These are phyloP conservation scores for Drosophila quasianomalipes DNA, from an alignment of 2,888 invertebrate genomes.

Conservation along the genomic window DNA sequence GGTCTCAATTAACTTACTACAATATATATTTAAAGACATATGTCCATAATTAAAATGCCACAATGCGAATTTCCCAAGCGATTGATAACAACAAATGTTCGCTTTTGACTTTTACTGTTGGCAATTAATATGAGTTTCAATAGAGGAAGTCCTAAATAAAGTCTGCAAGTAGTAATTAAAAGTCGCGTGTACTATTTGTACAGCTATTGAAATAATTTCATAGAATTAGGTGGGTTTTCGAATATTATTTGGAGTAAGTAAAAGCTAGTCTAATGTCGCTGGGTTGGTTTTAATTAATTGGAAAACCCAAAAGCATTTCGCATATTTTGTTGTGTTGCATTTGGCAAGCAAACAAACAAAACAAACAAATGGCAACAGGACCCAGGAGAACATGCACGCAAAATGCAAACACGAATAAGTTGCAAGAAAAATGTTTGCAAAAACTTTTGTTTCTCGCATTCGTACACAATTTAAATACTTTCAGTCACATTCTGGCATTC, in stretches of 20 bases:
- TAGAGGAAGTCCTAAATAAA: background rate
- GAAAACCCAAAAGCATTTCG: slow-evolving; percentile 57
- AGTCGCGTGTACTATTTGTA: slow-evolving; percentile 42
- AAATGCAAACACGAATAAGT: slow-evolving; percentile 23
- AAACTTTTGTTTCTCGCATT: slow-evolving; percentile 62
- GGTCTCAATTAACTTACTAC: background rate
- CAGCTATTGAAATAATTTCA: slow-evolving; percentile 53
- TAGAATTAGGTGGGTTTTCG: slow-evolving; percentile 40
- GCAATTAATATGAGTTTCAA: slow-evolving; percentile 27
- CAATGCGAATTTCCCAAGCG: slow-evolving; percentile 49
- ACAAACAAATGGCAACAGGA: slow-evolving; percentile 3
- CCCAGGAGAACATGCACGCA: slow-evolving; percentile 2
- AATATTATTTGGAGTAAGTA: background rate
- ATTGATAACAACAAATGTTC: slow-evolving; percentile 22
- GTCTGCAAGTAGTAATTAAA: slow-evolving; percentile 37
- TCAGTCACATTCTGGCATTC: slow-evolving; percentile 54
- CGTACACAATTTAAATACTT: slow-evolving; percentile 76
- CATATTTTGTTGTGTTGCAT: slow-evolving; percentile 32
- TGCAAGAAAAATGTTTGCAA: slow-evolving; percentile 67
- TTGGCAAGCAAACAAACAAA: background rate
- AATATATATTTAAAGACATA: background rate
- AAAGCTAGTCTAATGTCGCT: background rate
- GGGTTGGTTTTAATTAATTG: slow-evolving; percentile 69
- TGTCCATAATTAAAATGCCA: slow-evolving; percentile 34
- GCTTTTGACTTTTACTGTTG: background rate